Percentiles rank a stretch among this genome's conserved stretches.
phyloP scores from a whole-genome alignment of 2,888 invertebrate genomes.

The Drosophila mulleri region DNA sequence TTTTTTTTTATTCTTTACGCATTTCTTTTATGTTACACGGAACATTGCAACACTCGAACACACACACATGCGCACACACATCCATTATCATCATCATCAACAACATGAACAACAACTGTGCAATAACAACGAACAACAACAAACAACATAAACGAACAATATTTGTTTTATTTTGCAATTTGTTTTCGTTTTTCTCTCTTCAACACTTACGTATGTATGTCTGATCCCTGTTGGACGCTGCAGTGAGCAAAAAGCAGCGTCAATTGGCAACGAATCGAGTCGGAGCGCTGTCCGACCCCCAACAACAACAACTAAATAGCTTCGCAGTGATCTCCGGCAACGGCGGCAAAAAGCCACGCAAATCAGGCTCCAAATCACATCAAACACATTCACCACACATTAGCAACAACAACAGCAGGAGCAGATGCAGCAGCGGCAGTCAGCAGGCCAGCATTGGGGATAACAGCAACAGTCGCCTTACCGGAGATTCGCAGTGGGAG shows the following conservation, averaged over 20 bases:
- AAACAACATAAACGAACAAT: conserved; percentile 33
- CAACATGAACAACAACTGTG: conserved; percentile 5
- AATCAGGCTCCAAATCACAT: conserved; percentile 64
- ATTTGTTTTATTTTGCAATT: conserved; percentile 55
- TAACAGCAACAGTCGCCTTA: conserved; percentile 41
- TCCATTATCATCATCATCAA: neutral
- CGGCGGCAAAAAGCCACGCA: conserved; percentile 74
- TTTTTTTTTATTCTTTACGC: conserved; percentile 53
- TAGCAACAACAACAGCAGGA: conserved; percentile 57
- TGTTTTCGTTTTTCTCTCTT: conserved; percentile 49
- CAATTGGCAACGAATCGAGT: conserved; percentile 61
- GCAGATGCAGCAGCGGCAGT: conserved; percentile 52
- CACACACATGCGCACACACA: conserved; percentile 2
- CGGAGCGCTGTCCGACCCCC: conserved; percentile 69
- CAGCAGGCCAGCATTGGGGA: conserved; percentile 44
- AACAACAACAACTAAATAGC: conserved; percentile 72
- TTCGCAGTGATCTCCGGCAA: conserved; percentile 82
- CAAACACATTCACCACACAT: conserved; percentile 54
- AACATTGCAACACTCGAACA: conserved; percentile 17
- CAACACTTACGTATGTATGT: conserved; percentile 25
- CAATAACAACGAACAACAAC: conserved; percentile 26
- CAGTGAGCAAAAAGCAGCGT: conserved; percentile 45
- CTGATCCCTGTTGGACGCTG: conserved; percentile 21
- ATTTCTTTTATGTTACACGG: conserved; percentile 35
- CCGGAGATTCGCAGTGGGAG: conserved; percentile 45